These are phyloP conservation scores for Apodemus sylvaticus DNA, from an alignment of 2,113 vertebrate genomes.

Conservation along the genomic window DNA sequence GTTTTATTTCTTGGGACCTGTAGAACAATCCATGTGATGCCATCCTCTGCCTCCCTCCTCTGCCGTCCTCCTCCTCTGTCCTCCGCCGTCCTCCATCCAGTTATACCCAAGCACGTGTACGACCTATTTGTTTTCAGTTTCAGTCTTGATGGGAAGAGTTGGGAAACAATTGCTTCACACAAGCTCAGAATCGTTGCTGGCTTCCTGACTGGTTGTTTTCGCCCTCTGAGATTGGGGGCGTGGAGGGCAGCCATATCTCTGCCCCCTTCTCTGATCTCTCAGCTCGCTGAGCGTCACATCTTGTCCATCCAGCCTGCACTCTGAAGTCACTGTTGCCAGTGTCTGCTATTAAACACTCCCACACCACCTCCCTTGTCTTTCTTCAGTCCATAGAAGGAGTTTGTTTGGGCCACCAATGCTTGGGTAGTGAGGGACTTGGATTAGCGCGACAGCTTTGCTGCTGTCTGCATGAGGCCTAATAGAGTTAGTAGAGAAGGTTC, in stretches of 20 bases:
- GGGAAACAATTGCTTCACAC: not conserved
- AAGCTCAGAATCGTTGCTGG: not conserved
- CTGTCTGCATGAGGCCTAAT: constrained; percentile 75
- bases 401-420: constrained; percentile 56
- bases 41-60: no score
- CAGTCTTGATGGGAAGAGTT: not conserved
- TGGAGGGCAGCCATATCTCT: not conserved
- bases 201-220: not conserved
- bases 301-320: not conserved
- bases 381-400: not conserved
- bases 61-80: not conserved
- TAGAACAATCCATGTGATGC: not conserved
- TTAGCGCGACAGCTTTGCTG: constrained; percentile 15
- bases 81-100: rapidly evolving
- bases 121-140: constrained; percentile 34
- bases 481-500: constrained; percentile 79
- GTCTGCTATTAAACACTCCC: not conserved
- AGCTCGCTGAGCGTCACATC: rapidly evolving
- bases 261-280: no score
- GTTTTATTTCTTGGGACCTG: not conserved
- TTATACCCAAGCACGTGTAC: not conserved
- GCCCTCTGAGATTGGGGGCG: not conserved
- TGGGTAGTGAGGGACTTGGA: constrained; percentile 31
- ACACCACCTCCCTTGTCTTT: not conserved
- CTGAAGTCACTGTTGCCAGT: rapidly evolving